Conservation (phyloP, 1,140 invertebrate genomes). For the Anoplolepis gracilipes region DNA sequence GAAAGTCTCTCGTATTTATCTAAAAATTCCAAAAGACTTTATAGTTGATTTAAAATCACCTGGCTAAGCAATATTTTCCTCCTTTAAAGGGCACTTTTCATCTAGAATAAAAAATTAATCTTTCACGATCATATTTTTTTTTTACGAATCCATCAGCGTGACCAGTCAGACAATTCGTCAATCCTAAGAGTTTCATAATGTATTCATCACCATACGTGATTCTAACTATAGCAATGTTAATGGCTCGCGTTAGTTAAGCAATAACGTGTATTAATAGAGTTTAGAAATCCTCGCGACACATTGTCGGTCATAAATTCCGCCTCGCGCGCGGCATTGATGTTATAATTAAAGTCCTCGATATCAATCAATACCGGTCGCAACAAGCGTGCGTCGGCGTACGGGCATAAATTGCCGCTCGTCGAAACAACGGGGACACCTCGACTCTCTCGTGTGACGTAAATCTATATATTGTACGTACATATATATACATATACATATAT, state of each 20-base stretch:
- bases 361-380: constrained; percentile 52
- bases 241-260: constrained; percentile 15
- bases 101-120: neutral
- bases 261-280: constrained; percentile 56
- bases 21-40: neutral
- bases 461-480: too few species aligned
- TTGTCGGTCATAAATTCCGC: constrained; percentile 48
- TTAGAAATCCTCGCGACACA: constrained; percentile 53
- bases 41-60: neutral
- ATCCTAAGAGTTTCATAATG: neutral
- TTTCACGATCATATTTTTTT: constrained; percentile 7
- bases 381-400: constrained; percentile 40
- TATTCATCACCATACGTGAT: constrained; percentile 27
- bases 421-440: constrained; percentile 42
- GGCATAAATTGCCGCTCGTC: constrained; percentile 49
- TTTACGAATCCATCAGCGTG: constrained; percentile 13
- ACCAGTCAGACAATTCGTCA: neutral
- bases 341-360: constrained; percentile 62
- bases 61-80: neutral
- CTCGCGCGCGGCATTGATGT: constrained; percentile 48
- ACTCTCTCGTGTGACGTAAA: neutral
- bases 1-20: neutral
- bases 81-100: neutral
- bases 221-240: constrained; percentile 31
- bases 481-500: constrained; percentile 1